phyloP scores from a whole-genome alignment of 2,888 invertebrate species.

The Megastigmus dorsalis region DNA sequence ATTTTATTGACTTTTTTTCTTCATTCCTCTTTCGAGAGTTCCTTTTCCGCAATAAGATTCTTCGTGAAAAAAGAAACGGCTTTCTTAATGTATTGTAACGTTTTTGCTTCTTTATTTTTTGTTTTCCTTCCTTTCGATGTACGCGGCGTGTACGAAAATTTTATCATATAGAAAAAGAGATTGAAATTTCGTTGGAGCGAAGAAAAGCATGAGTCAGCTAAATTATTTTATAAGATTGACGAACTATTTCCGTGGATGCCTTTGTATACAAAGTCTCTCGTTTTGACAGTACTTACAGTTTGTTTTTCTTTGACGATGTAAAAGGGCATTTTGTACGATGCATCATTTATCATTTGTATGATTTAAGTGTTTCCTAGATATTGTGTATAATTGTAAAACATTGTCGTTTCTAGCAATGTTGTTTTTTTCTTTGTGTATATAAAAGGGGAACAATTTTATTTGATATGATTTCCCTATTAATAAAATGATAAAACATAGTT shows the following conservation, averaged over 20 bases:
- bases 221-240: conserved; percentile 21
- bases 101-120: background rate
- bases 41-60: background rate
- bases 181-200: background rate
- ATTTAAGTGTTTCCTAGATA: too few relatives aligned
- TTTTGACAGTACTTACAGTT: conserved; percentile 35
- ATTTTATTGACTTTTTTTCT: conserved; percentile 44
- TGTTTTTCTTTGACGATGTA: background rate
- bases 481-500: too few relatives aligned
- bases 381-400: too few relatives aligned
- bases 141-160: background rate
- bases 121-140: background rate
- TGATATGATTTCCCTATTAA: too few relatives aligned
- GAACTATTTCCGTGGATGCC: background rate
- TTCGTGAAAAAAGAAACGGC: too few relatives aligned
- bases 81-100: background rate
- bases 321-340: conserved; percentile 22
- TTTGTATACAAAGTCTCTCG: conserved; percentile 16
- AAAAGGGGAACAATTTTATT: too few relatives aligned
- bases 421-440: too few relatives aligned
- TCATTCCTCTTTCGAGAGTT: conserved; percentile 1
- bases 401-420: too few relatives aligned
- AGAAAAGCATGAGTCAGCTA: conserved; percentile 13
- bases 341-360: conserved; percentile 20
- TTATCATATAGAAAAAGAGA: too few relatives aligned